A percentile compares a stretch with the other conserved stretches of the same genome.
Conservation (phyloP, 2,113 vertebrate genomes). For the Pygathrix nemaeus region DNA sequence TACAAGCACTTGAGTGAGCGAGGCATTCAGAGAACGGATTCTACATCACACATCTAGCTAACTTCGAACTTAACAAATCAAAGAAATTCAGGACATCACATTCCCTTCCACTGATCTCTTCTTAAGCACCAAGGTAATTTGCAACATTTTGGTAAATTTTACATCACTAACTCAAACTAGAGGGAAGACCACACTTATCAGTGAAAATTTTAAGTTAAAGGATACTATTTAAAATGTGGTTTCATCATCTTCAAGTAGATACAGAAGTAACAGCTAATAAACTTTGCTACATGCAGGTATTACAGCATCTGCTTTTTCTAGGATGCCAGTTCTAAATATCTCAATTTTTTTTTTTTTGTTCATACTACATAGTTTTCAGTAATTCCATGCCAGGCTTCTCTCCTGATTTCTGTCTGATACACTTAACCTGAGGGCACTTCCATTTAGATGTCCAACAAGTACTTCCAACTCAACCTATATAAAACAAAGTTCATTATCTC, state of each 20-base stretch:
- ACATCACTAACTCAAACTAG: neutral
- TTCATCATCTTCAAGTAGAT: neutral
- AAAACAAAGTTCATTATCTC: neutral
- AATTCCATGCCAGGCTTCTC: neutral
- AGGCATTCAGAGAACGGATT: neutral
- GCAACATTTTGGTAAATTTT: neutral
- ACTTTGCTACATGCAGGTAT: too few species aligned
- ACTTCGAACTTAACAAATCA: neutral
- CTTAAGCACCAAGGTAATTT: neutral
- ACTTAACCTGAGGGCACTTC: neutral
- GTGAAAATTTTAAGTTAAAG: neutral
- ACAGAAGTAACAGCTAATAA: neutral
- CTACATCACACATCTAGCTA: neutral
- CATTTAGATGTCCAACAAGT: neutral
- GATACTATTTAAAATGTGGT: neutral
- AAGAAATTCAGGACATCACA: neutral
- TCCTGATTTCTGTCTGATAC: neutral
- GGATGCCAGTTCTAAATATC: neutral
- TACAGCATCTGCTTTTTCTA: neutral
- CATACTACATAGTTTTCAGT: neutral
- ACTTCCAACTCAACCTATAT: neutral
- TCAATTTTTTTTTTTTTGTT: neutral
- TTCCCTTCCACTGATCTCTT: neutral
- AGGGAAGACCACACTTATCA: neutral
- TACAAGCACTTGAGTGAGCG: conserved; percentile 59